A percentile compares a stretch with the other conserved stretches of the same genome.
phyloP scores from a whole-genome alignment of 1,140 invertebrate species.

The Oncopodura yosiiana region DNA sequence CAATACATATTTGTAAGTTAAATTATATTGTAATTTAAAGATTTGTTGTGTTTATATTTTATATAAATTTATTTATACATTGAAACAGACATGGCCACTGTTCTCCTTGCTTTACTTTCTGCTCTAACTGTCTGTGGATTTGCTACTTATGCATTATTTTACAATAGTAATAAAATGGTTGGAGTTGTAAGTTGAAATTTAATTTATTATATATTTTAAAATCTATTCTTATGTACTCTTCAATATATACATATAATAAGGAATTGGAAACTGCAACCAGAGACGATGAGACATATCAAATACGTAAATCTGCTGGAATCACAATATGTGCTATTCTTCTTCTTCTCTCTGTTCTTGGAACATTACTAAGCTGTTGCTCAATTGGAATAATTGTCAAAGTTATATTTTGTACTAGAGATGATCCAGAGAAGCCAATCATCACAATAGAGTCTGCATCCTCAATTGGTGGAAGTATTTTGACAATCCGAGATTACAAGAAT shows the following conservation, averaged over 20 bases:
- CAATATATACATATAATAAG: slow-evolving; percentile 6
- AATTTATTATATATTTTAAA: too few relatives aligned
- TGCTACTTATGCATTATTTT: too few relatives aligned
- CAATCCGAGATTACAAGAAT: slow-evolving; percentile 13
- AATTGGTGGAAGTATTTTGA: slow-evolving; percentile 20
- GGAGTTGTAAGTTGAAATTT: too few relatives aligned
- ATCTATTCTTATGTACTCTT: too few relatives aligned
- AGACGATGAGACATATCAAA: slow-evolving; percentile 28
- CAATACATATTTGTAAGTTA: too few relatives aligned
- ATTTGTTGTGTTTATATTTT: too few relatives aligned
- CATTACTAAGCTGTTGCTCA: slow-evolving; percentile 28
- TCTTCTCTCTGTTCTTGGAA: slow-evolving; percentile 28
- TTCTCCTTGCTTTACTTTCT: too few relatives aligned
- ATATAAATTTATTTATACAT: too few relatives aligned
- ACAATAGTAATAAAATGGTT: too few relatives aligned
- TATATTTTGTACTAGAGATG: slow-evolving; percentile 3
- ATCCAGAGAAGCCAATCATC: background rate
- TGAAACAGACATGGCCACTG: too few relatives aligned
- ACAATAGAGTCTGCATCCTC: slow-evolving; percentile 13
- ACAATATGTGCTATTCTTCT: slow-evolving; percentile 31
- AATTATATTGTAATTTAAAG: too few relatives aligned
- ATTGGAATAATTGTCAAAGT: slow-evolving; percentile 31
- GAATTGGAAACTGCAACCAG: slow-evolving; percentile 9
- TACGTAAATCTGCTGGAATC: slow-evolving; percentile 22
- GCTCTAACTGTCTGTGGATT: too few relatives aligned